These are phyloP conservation scores for Agonopterix heracliana DNA, from an alignment of 2,888 invertebrate species.

Conservation along the genomic window DNA sequence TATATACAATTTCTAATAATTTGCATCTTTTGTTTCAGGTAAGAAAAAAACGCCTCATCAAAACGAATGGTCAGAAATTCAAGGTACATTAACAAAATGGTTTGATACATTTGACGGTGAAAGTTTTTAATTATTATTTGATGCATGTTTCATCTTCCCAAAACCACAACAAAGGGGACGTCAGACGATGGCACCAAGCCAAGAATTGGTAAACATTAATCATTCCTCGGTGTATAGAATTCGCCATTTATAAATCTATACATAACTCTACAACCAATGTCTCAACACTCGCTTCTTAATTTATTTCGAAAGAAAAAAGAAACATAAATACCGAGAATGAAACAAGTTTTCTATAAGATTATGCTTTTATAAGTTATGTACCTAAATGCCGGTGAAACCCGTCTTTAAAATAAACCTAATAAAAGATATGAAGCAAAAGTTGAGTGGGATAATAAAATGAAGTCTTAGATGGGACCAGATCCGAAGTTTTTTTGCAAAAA, in stretches of 20 bases:
- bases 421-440: conserved; percentile 4
- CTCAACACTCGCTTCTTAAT: conserved; percentile 14
- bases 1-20: no score
- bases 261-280: conserved; percentile 31
- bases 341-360: conserved; percentile 1
- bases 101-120: conserved; percentile 4
- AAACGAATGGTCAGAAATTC: background rate
- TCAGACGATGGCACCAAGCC: conserved; percentile 51
- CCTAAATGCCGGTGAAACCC: conserved; percentile 17
- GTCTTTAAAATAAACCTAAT: conserved; percentile 19
- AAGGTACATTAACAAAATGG: no score
- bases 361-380: background rate
- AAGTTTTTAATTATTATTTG: conserved; percentile 27
- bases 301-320: conserved; percentile 13
- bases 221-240: conserved; percentile 46
- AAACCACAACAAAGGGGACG: conserved; percentile 46
- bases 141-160: conserved; percentile 28
- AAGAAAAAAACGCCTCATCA: conserved; percentile 18
- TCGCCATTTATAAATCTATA: conserved; percentile 42
- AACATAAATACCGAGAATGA: conserved; percentile 3
- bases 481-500: background rate
- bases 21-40: conserved; percentile 42
- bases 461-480: conserved; percentile 18
- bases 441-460: conserved; percentile 6
- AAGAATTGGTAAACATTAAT: conserved; percentile 50